Percentiles rank a stretch among this genome's conserved stretches.
These are phyloP conservation scores for Heteromurus nitidus DNA, from an alignment of 2,888 invertebrate species.

Conservation along the genomic window DNA sequence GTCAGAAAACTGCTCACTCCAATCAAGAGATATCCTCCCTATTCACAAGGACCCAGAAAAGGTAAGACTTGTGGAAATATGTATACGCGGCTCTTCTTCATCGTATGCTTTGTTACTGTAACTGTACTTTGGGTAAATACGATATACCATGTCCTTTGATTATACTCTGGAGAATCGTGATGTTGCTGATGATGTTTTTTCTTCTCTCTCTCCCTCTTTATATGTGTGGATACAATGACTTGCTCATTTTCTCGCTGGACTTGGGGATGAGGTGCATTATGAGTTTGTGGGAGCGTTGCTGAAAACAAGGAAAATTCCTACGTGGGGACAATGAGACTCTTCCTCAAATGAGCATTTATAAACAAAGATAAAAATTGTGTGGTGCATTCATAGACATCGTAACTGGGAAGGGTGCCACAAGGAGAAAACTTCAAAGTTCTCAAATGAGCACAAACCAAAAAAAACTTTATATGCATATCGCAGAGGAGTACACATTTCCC, in stretches of 20 bases:
- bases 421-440: too few relatives aligned
- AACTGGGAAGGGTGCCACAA: background rate
- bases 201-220: slow-evolving; percentile 32
- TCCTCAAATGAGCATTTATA: too few relatives aligned
- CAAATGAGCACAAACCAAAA: too few relatives aligned
- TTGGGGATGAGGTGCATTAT: too few relatives aligned
- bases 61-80: slow-evolving; percentile 2
- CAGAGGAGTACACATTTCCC: too few relatives aligned
- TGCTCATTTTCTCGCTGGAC: slow-evolving; percentile 26
- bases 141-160: slow-evolving; percentile 42
- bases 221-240: slow-evolving; percentile 4
- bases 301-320: too few relatives aligned
- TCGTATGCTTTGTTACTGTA: background rate
- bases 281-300: too few relatives aligned
- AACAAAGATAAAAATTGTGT: too few relatives aligned
- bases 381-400: slow-evolving; percentile 43
- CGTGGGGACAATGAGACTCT: too few relatives aligned
- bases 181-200: slow-evolving; percentile 21
- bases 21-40: slow-evolving; percentile 36
- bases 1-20: slow-evolving; percentile 36
- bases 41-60: slow-evolving; percentile 15
- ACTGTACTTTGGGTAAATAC: slow-evolving; percentile 1
- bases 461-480: too few relatives aligned
- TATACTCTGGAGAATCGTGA: slow-evolving; percentile 51
- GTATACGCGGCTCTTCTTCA: background rate